A percentile compares a stretch with the other conserved stretches of the same genome.
These are phyloP conservation scores for Thalassoma bifasciatum DNA, from an alignment of 2,113 vertebrate species.

Conservation along the genomic window DNA sequence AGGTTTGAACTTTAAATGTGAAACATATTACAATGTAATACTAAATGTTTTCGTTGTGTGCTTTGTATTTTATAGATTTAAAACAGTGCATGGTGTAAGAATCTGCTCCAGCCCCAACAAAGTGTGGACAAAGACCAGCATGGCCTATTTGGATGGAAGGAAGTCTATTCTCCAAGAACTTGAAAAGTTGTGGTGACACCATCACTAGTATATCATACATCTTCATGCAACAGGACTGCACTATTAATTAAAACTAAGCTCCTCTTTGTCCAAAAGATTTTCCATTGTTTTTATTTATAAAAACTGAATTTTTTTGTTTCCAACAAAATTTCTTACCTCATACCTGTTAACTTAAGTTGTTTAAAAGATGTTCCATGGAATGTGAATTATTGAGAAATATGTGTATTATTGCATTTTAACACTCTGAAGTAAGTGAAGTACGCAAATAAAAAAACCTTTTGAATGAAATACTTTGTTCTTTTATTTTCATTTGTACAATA, in stretches of 20 bases:
- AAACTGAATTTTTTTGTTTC: neutral
- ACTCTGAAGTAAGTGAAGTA: neutral
- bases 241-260: neutral
- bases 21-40: neutral
- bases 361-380: neutral
- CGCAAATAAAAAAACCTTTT: conserved; percentile 32
- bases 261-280: neutral
- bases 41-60: conserved; percentile 7
- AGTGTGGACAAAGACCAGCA: conserved; percentile 58
- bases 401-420: neutral
- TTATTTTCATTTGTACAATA: neutral
- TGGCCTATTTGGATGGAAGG: conserved; percentile 61
- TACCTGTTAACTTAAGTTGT: neutral
- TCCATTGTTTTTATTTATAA: neutral
- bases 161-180: fast-evolving
- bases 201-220: neutral
- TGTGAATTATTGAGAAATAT: conserved; percentile 28
- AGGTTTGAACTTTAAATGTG: neutral
- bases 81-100: neutral
- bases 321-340: neutral
- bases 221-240: neutral
- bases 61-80: conserved; percentile 69
- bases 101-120: conserved; percentile 59
- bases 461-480: neutral
- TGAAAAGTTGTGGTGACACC: fast-evolving